These are phyloP conservation scores for Ciona savignyi DNA, from an alignment of 23 tunicate species.

Conservation along the genomic window DNA sequence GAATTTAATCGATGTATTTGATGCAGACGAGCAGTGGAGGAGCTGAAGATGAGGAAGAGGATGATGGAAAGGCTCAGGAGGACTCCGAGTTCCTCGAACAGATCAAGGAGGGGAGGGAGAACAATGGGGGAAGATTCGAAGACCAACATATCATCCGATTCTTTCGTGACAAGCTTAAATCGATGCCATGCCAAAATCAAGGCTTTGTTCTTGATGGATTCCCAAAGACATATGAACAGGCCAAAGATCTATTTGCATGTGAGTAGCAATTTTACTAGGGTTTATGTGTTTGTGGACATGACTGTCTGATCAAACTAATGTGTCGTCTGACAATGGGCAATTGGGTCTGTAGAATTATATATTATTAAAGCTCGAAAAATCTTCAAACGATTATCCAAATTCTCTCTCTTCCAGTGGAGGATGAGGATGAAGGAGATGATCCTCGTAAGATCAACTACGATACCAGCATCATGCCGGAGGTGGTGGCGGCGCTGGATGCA, in stretches of 20 bases:
- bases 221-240: constrained; percentile 96
- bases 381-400: no score
- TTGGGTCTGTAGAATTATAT: no score
- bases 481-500: constrained; percentile 74
- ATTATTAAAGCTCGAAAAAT: no score
- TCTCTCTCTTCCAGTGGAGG: constrained; percentile 60
- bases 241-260: constrained; percentile 90
- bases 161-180: constrained; percentile 72
- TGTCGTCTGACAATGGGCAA: no score
- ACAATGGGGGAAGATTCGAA: constrained; percentile 80
- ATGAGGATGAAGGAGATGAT: constrained; percentile 92
- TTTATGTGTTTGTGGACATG: no score
- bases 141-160: constrained; percentile 67
- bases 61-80: constrained; percentile 88
- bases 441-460: constrained; percentile 23
- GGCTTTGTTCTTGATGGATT: constrained; percentile 96
- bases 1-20: not conserved
- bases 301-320: no score
- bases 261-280: no score
- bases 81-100: constrained; percentile 81
- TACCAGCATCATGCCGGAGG: constrained; percentile 79
- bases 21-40: constrained; percentile 8
- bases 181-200: constrained; percentile 94
- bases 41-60: constrained; percentile 95
- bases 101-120: constrained; percentile 72